Conservation (phyloP, 2,888 invertebrate species). For the Lamellibrachia satsuma region DNA sequence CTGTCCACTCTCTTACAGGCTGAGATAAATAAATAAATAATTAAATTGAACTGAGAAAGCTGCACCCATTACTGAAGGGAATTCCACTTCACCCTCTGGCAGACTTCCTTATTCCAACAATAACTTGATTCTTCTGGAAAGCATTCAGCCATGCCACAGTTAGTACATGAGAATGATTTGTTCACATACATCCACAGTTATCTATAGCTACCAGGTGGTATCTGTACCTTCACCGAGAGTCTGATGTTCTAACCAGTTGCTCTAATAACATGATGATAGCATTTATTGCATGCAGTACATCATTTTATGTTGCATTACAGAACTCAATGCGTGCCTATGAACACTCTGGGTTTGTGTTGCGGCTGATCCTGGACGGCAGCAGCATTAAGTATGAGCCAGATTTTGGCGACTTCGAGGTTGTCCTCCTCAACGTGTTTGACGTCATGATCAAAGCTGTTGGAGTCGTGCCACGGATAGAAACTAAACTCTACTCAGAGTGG, state of each 20-base stretch:
- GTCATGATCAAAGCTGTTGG: constrained; percentile 79
- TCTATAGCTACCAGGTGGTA: too few species aligned
- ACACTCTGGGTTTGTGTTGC: constrained; percentile 65
- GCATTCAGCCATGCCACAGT: too few species aligned
- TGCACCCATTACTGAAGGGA: too few species aligned
- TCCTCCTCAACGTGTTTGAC: constrained; percentile 77
- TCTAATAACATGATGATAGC: background rate
- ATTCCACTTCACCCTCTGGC: too few species aligned
- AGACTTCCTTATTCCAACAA: too few species aligned
- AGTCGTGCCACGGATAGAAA: constrained; percentile 81
- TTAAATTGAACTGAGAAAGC: too few species aligned
- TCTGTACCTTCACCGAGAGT: too few species aligned
- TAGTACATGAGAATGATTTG: too few species aligned
- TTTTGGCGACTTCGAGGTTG: constrained; percentile 76
- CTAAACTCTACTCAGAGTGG: constrained; percentile 77
- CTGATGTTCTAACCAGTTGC: background rate
- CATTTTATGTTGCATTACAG: constrained; percentile 42
- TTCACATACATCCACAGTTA: too few species aligned
- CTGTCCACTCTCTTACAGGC: too few species aligned
- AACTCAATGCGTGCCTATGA: constrained; percentile 63
- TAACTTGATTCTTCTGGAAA: too few species aligned
- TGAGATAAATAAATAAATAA: too few species aligned
- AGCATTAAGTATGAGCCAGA: constrained; percentile 66
- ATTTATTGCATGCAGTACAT: background rate
- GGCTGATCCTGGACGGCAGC: constrained; percentile 64